Evolutionary conservation across 1,140 invertebrate genomes (phyloP).

Genomic region (Chlorops oryzae): DNA sequence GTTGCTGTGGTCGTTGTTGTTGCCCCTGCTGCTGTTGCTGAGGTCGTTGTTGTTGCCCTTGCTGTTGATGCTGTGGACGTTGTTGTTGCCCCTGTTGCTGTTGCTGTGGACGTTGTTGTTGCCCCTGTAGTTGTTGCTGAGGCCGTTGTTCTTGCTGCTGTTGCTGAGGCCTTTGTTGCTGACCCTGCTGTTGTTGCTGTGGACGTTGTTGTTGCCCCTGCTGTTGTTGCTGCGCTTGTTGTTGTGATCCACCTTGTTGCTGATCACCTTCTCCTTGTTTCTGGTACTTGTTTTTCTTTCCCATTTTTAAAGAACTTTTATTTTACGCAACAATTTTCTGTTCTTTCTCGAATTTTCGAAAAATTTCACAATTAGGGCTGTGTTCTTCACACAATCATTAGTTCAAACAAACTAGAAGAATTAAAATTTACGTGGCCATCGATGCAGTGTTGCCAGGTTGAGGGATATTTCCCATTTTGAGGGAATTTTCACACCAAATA

Average conservation of each 20-base stretch:
- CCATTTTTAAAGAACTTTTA: neutral
- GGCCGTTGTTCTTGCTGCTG: neutral
- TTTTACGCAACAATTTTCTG: neutral
- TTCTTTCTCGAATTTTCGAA: neutral
- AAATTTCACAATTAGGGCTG: neutral
- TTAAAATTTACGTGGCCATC: too few species aligned
- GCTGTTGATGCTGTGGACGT: neutral
- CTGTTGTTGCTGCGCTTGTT: neutral
- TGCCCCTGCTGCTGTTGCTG: neutral
- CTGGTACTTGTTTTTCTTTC: neutral
- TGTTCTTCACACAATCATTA: too few species aligned
- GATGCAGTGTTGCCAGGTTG: too few species aligned
- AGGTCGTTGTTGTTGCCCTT: slow-evolving; percentile 3
- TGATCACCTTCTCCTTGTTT: neutral
- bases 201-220: neutral
- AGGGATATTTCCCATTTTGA: too few species aligned
- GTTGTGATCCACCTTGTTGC: neutral
- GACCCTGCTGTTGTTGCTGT: slow-evolving; percentile 1
- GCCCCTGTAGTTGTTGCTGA: neutral
- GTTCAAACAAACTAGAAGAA: too few species aligned
- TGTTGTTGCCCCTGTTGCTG: neutral
- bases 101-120: slow-evolving; percentile 6
- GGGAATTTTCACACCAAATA: too few species aligned
- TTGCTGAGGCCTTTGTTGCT: neutral
- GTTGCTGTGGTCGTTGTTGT: neutral